Conservation (phyloP, 2,888 invertebrate genomes). For the Bombylius discolor region DNA sequence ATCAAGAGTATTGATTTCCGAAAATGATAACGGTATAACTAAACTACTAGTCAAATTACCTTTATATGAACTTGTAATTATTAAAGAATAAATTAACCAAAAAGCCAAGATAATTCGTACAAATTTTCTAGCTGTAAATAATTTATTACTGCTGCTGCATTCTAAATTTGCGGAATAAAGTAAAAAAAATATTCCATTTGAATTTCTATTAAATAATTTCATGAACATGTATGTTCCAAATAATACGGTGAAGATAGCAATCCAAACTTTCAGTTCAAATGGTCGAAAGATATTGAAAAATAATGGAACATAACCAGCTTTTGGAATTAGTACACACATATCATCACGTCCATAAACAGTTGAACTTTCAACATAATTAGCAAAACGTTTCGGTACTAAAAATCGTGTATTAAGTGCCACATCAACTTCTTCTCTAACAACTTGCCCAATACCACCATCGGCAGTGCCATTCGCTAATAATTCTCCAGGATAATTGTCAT, state of each 20-base stretch:
- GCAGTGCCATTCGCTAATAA: constrained; percentile 16
- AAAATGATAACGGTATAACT: constrained; percentile 24
- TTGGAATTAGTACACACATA: constrained; percentile 43
- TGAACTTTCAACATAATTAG: constrained; percentile 41
- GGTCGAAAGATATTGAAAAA: constrained; percentile 37
- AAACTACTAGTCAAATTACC: constrained; percentile 32
- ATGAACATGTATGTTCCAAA: constrained; percentile 21
- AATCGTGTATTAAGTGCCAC: constrained; percentile 43
- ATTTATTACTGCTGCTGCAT: constrained; percentile 19
- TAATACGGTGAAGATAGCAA: constrained; percentile 18
- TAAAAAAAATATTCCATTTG: constrained; percentile 16
- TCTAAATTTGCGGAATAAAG: constrained; percentile 21
- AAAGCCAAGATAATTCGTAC: constrained; percentile 24
- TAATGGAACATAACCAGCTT: constrained; percentile 38
- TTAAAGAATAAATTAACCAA: constrained; percentile 30
- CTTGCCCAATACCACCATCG: constrained; percentile 24
- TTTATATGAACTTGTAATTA: constrained; percentile 30
- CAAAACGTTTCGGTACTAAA: constrained; percentile 37
- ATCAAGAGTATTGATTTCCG: constrained; percentile 27
- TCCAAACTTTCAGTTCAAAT: constrained; percentile 27
- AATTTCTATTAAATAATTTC: constrained; percentile 10
- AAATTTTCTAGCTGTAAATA: constrained; percentile 14
- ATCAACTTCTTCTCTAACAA: constrained; percentile 30
- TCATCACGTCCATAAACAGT: constrained; percentile 42
- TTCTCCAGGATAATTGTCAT: constrained; percentile 8